These are phyloP conservation scores for Morus bassanus DNA, from an alignment of 2,797 vertebrate genomes.

Conservation along the genomic window DNA sequence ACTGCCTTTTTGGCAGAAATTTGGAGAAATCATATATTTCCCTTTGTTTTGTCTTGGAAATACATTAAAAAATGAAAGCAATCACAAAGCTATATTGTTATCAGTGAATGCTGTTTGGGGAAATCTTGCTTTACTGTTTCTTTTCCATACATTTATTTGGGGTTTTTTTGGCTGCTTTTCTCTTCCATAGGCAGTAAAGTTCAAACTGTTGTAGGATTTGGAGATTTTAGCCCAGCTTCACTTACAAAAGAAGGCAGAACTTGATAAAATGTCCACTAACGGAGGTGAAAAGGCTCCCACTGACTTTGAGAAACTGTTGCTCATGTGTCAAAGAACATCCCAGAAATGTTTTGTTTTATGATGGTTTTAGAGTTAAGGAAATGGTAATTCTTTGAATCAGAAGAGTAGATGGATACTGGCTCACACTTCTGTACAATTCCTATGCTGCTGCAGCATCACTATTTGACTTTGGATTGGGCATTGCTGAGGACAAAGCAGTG, in stretches of 20 bases:
- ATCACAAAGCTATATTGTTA: not conserved
- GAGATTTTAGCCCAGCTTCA: not conserved
- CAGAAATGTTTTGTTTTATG: not conserved
- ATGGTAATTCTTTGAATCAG: not conserved
- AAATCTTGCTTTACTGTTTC: not conserved
- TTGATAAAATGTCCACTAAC: slow-evolving; percentile 7
- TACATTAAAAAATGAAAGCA: not conserved
- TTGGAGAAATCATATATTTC: not conserved
- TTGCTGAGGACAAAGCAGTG: not conserved
- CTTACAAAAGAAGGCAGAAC: not conserved
- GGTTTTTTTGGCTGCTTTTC: not conserved
- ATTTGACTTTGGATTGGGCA: not conserved
- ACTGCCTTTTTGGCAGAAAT: slow-evolving; percentile 11
- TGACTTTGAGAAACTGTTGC: not conserved
- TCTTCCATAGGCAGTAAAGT: not conserved
- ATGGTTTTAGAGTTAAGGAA: not conserved
- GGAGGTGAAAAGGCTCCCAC: not conserved
- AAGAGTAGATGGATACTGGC: not conserved
- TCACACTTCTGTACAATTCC: not conserved
- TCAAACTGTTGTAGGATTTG: not conserved
- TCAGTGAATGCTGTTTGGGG: not conserved
- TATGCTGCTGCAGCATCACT: not conserved
- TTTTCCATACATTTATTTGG: not conserved
- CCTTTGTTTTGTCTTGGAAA: slow-evolving; percentile 4
- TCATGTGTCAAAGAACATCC: not conserved